A percentile compares a stretch with the other conserved stretches of the same genome.
phyloP scores from a whole-genome alignment of 1,140 invertebrate genomes.

The Drosophila sucinea region DNA sequence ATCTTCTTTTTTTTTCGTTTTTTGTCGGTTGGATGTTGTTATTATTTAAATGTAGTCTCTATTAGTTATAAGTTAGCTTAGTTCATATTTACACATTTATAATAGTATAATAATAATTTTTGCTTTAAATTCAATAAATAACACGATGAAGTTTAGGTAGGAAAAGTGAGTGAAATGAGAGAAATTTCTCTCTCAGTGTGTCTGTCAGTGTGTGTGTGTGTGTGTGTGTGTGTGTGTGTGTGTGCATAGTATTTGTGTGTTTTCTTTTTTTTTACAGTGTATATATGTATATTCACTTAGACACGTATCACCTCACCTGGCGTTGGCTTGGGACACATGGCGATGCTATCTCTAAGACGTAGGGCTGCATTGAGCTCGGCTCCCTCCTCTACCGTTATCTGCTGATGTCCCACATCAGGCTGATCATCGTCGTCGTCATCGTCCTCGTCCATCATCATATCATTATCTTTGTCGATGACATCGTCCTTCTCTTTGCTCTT shows the following conservation, averaged over 20 bases:
- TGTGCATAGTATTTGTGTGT: background rate
- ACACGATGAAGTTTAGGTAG: slow-evolving; percentile 13
- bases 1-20: slow-evolving; percentile 30
- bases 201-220: slow-evolving; percentile 54
- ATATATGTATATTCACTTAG: slow-evolving; percentile 37
- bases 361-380: slow-evolving; percentile 52
- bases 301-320: slow-evolving; percentile 80
- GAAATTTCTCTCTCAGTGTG: slow-evolving; percentile 19
- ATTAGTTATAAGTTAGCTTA: slow-evolving; percentile 6
- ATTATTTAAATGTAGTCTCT: slow-evolving; percentile 7
- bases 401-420: slow-evolving; percentile 21
- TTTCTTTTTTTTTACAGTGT: background rate
- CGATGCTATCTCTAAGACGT: slow-evolving; percentile 67
- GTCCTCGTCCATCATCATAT: background rate
- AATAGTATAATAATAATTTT: slow-evolving; percentile 2
- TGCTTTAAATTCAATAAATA: slow-evolving; percentile 21
- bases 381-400: slow-evolving; percentile 27
- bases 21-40: slow-evolving; percentile 15
- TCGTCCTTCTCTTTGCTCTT: background rate
- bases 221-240: slow-evolving; percentile 34
- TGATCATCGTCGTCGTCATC: background rate
- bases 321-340: slow-evolving; percentile 66
- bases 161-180: slow-evolving; percentile 9
- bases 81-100: slow-evolving; percentile 3
- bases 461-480: background rate